phyloP scores from a whole-genome alignment of 1,140 invertebrate genomes.

The Bombus affinis region DNA sequence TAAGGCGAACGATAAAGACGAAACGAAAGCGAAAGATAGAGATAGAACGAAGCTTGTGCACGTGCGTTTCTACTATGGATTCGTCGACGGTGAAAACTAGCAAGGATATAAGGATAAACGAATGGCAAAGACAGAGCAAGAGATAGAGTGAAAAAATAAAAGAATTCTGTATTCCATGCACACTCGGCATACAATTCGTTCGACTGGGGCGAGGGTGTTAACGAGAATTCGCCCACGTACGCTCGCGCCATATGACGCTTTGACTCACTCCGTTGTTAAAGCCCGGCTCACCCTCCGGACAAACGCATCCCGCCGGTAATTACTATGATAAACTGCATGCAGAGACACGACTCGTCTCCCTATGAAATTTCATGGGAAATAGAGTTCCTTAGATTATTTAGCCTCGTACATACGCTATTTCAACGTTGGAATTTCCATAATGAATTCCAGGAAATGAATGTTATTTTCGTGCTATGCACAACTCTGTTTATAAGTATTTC shows the following conservation, averaged over 20 bases:
- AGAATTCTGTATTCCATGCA: slow-evolving; percentile 63
- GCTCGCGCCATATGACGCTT: slow-evolving; percentile 75
- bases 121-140: slow-evolving; percentile 8
- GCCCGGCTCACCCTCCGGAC: slow-evolving; percentile 63
- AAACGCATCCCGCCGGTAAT: slow-evolving; percentile 71
- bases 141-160: slow-evolving; percentile 30
- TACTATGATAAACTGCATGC: slow-evolving; percentile 75
- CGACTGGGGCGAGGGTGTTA: slow-evolving; percentile 70
- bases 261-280: slow-evolving; percentile 67
- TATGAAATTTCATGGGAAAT: slow-evolving; percentile 51
- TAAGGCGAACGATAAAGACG: slow-evolving; percentile 12
- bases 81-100: not conserved
- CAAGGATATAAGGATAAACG: not conserved
- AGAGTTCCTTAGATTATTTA: slow-evolving; percentile 27
- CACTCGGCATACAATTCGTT: slow-evolving; percentile 70
- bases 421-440: not conserved
- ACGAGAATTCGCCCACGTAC: slow-evolving; percentile 73
- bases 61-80: slow-evolving; percentile 6
- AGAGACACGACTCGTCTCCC: slow-evolving; percentile 49
- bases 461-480: not conserved
- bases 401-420: not conserved
- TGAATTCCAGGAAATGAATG: not conserved
- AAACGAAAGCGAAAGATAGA: not conserved
- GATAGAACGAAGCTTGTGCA: not conserved
- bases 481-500: not conserved